A percentile compares a stretch with the other conserved stretches of the same genome.
These are phyloP conservation scores for Lanius collurio DNA, from an alignment of 2,113 vertebrate genomes.

Conservation along the genomic window DNA sequence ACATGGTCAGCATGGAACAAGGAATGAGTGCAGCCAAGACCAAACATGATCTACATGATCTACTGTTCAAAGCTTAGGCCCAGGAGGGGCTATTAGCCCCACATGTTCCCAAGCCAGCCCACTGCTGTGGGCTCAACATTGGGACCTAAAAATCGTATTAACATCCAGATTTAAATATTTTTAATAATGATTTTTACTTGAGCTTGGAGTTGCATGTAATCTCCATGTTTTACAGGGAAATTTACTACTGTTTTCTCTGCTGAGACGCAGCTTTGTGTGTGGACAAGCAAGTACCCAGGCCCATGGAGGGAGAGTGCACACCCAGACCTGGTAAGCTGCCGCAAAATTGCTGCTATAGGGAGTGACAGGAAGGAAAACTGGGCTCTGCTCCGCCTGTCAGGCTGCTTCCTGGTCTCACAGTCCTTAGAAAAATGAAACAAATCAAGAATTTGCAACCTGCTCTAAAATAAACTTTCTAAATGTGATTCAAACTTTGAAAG, in stretches of 20 bases:
- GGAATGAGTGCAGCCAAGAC: not conserved
- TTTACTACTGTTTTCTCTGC: not conserved
- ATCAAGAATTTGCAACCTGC: not conserved
- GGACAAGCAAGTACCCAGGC: not conserved
- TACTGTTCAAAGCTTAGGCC: not conserved
- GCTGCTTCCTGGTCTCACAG: not conserved
- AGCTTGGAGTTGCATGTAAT: not conserved
- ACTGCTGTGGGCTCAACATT: fast-evolving
- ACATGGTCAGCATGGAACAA: not conserved
- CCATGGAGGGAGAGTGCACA: not conserved
- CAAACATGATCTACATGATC: not conserved
- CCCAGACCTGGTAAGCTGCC: fast-evolving
- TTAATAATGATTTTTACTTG: not conserved
- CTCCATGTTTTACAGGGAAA: not conserved
- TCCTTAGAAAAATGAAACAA: not conserved
- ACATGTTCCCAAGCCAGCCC: not conserved
- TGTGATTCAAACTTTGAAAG: not conserved
- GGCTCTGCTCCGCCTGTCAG: not conserved
- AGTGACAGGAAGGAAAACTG: not conserved
- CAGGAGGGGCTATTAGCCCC: not conserved
- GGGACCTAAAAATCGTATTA: not conserved
- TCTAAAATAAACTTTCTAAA: not conserved
- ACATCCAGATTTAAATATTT: not conserved
- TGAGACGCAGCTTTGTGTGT: fast-evolving
- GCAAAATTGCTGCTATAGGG: fast-evolving